Evolutionary conservation across 2,113 vertebrate genomes (phyloP).

Genomic region (Tragelaphus imberbis): DNA sequence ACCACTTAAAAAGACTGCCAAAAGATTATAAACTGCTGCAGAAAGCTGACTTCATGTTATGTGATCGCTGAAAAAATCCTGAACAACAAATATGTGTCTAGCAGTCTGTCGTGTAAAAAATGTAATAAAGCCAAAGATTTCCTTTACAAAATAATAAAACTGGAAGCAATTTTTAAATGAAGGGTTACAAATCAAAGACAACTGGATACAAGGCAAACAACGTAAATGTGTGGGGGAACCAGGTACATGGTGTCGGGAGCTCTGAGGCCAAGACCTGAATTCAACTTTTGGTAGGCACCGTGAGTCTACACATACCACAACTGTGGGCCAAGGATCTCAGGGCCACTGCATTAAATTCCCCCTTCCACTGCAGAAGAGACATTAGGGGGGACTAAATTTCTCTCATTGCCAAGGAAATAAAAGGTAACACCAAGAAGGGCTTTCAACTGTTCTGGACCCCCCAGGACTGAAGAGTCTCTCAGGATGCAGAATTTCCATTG

Average conservation of each 20-base stretch:
- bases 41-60: not conserved
- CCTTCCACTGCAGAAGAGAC: not conserved
- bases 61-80: not conserved
- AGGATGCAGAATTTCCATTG: not conserved
- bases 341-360: not conserved
- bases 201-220: not conserved
- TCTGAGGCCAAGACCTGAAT: not conserved
- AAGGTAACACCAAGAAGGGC: not conserved
- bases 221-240: not conserved
- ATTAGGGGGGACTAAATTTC: not conserved
- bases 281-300: not conserved
- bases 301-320: not conserved
- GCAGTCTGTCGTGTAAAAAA: not conserved
- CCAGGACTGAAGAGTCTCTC: not conserved
- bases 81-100: not conserved
- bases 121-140: not conserved
- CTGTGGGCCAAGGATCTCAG: not conserved
- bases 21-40: not conserved
- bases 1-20: not conserved
- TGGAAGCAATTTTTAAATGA: not conserved
- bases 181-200: not conserved
- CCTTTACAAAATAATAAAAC: not conserved
- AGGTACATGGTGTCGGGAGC: not conserved
- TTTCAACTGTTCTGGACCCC: not conserved
- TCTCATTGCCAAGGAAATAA: not conserved